Evolutionary conservation across 2,797 vertebrate genomes (phyloP), one percentile per base, ranked within the genome.

Genomic region (Harpagifer antarcticus): DNA sequence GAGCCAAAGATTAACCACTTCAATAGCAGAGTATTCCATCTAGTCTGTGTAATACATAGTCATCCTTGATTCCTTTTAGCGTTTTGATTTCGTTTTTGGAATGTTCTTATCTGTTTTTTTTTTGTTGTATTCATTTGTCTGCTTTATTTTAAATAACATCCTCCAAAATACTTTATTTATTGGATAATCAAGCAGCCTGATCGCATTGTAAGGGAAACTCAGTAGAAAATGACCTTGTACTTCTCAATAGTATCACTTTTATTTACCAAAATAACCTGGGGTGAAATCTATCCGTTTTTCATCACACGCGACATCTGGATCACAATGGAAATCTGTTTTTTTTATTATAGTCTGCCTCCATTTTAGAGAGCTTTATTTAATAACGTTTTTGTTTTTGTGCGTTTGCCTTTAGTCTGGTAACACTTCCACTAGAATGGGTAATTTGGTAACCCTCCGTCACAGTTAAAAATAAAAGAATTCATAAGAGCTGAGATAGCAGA

Each of bases 1-100:
- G 85, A 84, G 83, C 88, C 81, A 89, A 86, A 91, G 89, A 94
- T 94, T 87, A 93, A 92, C 79, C 74, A 84, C 85, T 89, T 90
- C 88, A 90, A 83, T 65, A 71, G 71, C 70, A 66, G 80, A 85
- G 93, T 87, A 82, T 71, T 49, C 63, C 68, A 52, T 88, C 90
- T 87, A 74, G 20, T 63, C 17, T 20, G 57, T 70, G 70, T 87
- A 88, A 91, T 85, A 74, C 77, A 87, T 67, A 33, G n/a, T 70
- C 56, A 52, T 67, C 50, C 45, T 79, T 27, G 74, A 63, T 59
- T 74, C 43, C 59, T 75, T 77, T 64, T 19, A 1, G 73, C 27
- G 40, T 16, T 78, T 78, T 82, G 49, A 87, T 84, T 88, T 77
- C 65, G 59, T 71, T 73, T 69, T 43, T 48, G 50, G 73, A 47